phyloP scores from a whole-genome alignment of 2,797 vertebrate species.

The Crenichthys baileyi region DNA sequence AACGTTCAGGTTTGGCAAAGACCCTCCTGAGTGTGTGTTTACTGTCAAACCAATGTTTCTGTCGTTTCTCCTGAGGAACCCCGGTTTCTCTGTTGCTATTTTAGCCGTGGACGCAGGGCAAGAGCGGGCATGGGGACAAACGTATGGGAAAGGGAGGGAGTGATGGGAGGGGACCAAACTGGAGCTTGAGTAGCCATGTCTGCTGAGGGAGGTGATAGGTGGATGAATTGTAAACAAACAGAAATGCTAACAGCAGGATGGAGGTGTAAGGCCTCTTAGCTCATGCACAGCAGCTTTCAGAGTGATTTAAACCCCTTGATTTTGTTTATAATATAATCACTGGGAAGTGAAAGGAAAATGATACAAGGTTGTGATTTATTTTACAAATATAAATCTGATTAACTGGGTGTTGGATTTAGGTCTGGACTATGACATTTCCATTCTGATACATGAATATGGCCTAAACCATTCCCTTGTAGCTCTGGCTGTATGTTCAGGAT shows the following conservation, averaged over 20 bases:
- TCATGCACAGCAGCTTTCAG: no score
- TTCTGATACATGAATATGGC: background rate
- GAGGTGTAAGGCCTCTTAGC: slow-evolving; percentile 5
- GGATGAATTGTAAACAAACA: slow-evolving; percentile 73
- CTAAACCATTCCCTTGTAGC: background rate
- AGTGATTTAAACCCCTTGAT: background rate
- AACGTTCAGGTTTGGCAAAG: slow-evolving; percentile 31
- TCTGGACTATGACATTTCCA: background rate
- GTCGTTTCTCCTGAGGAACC: slow-evolving; percentile 57
- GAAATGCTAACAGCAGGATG: background rate
- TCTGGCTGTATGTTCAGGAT: no score
- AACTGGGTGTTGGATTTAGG: background rate
- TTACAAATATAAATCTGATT: background rate
- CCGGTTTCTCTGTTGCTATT: slow-evolving; percentile 68
- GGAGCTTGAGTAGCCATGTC: slow-evolving; percentile 68
- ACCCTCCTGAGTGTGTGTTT: slow-evolving; percentile 46
- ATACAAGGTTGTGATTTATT: background rate
- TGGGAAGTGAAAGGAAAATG: background rate
- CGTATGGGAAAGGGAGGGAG: slow-evolving; percentile 9
- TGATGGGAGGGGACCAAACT: slow-evolving; percentile 49
- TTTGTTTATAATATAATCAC: background rate
- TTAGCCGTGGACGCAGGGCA: slow-evolving; percentile 57
- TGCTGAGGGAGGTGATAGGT: slow-evolving; percentile 26
- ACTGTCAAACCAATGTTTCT: slow-evolving; percentile 54
- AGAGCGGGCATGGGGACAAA: slow-evolving; percentile 39